Conservation (phyloP, 2,113 vertebrate genomes). For the Etheostoma spectabile region DNA sequence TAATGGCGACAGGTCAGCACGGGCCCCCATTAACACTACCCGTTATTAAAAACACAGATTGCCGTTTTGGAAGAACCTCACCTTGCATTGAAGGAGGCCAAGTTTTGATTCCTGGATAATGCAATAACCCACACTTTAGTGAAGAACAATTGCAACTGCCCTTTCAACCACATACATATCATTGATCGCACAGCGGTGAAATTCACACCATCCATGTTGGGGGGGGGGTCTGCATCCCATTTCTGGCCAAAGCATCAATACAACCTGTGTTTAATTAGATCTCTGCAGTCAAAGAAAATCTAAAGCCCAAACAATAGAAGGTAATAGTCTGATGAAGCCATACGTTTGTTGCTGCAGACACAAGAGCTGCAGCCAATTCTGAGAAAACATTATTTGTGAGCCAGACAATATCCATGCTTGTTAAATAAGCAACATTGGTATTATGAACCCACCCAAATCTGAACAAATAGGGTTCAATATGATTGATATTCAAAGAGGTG, state of each 20-base stretch:
- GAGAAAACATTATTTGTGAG: not conserved
- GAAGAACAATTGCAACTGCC: constrained; percentile 27
- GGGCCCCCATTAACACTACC: constrained; percentile 10
- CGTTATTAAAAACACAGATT: constrained; percentile 26
- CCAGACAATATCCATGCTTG: not conserved
- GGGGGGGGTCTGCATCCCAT: not conserved
- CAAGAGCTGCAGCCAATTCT: not conserved
- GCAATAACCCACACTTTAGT: constrained; percentile 49
- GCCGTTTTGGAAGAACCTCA: not conserved
- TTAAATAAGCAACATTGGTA: not conserved
- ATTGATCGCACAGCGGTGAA: constrained; percentile 16
- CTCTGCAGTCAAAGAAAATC: too few relatives aligned
- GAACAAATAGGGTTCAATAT: not conserved
- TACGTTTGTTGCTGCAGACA: too few relatives aligned
- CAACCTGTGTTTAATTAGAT: constrained; percentile 27
- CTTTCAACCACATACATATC: constrained; percentile 17
- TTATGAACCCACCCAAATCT: not conserved
- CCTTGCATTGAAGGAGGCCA: constrained; percentile 3
- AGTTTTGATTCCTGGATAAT: constrained; percentile 42
- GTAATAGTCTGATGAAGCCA: too few relatives aligned
- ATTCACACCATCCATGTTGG: constrained; percentile 7
- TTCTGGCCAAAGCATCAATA: constrained; percentile 26
- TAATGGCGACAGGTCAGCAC: constrained; percentile 15
- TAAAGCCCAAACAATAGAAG: too few relatives aligned
- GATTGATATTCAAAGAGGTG: not conserved